Evolutionary conservation across 2,888 invertebrate genomes (phyloP), one percentile per base, ranked within the genome.

Genomic region (Hecatera dysodea): DNA sequence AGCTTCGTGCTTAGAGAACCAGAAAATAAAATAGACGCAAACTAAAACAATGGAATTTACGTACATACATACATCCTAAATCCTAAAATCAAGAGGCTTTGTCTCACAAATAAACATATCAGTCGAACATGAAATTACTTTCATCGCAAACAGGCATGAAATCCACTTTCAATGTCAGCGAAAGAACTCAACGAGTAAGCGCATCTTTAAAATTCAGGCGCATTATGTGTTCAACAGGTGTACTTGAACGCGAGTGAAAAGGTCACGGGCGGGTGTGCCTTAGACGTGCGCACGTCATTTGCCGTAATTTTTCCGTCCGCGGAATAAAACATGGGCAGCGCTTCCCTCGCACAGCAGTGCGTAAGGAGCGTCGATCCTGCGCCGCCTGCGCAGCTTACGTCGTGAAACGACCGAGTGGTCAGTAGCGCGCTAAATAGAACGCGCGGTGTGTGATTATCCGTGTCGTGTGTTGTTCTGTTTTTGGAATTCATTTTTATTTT

Each of bases 221-320:
- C 53, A 55, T 67, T 72, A 72, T 65, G 57, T 61, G 69, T 22
- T 27, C 50, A 69, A 63, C 69, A 66, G 62, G 70, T 81, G 86
- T 75, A 72, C 85, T 87, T 86, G 85, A 85, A 84, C 82, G 74
- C 64, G 55, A 77, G 67, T 55, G 71, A 80, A 80, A 83, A 85
- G 87, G 84, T 86, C 84, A 86, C 74, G 80, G 80, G 57, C 72
- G 22, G 61, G 67, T 50, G 71, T 56, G 50, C 15, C 53, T 53
- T 44, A 2, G 53, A 11, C 48, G 22, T 67, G 33, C 9, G 36
- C 29, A 53, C 70, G 65, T 72, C 46, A 74, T 62, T 80, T 72
- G 73, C 63, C 80, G 59, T 15, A 22, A 7, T 22, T 56, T 36
- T 44, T 44, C 44, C 15, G 56, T 57, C 65, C 55, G 24, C 61